These are phyloP conservation scores for Sphaerophoria rueppellii DNA, from an alignment of 2,888 invertebrate species.

Conservation along the genomic window DNA sequence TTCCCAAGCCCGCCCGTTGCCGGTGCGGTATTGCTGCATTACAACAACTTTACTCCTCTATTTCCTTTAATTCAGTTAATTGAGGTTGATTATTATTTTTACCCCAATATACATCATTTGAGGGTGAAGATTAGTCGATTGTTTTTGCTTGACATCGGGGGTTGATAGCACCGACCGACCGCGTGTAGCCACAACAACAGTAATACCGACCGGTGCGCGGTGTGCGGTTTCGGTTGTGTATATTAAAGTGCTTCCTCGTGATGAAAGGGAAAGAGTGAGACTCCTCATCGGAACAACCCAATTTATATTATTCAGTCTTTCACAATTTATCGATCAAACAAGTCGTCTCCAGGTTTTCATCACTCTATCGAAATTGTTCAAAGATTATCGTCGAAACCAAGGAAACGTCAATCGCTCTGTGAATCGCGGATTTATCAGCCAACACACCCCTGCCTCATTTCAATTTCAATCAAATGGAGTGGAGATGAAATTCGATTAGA, in stretches of 20 bases:
- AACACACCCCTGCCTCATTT: neutral
- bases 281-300: constrained; percentile 51
- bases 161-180: constrained; percentile 30
- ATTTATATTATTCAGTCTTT: constrained; percentile 70
- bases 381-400: too few species aligned
- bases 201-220: constrained; percentile 28
- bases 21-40: constrained; percentile 27
- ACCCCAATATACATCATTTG: constrained; percentile 60
- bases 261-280: constrained; percentile 53
- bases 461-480: constrained; percentile 56
- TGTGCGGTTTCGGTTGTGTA: too few species aligned
- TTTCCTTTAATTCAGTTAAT: constrained; percentile 66
- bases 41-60: constrained; percentile 30
- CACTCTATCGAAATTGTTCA: too few species aligned
- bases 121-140: constrained; percentile 53
- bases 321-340: constrained; percentile 71
- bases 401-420: constrained; percentile 52
- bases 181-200: neutral
- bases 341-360: constrained; percentile 31
- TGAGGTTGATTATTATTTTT: constrained; percentile 71
- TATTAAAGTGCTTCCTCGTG: constrained; percentile 27
- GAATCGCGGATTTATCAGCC: constrained; percentile 19
- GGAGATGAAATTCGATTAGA: constrained; percentile 70
- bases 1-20: neutral
- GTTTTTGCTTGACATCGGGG: constrained; percentile 26